phyloP scores from a whole-genome alignment of 2,113 vertebrate genomes.

The Salvelinus sp. region DNA sequence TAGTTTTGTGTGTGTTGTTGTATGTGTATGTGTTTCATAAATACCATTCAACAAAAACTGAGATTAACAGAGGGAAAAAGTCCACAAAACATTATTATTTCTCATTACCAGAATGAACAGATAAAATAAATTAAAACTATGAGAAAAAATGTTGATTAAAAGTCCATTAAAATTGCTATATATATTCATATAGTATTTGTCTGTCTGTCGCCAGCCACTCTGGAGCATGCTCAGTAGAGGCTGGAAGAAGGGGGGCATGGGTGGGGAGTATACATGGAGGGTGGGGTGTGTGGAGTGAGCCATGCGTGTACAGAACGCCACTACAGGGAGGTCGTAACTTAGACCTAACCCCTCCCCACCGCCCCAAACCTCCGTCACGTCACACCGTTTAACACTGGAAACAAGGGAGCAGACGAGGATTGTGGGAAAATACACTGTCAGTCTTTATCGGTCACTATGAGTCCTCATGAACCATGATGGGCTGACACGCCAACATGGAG shows the following conservation, averaged over 20 bases:
- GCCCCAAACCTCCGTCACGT: slow-evolving; percentile 57
- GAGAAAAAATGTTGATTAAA: slow-evolving; percentile 70
- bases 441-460: not conserved
- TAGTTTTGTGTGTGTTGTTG: slow-evolving; percentile 46
- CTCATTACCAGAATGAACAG: slow-evolving; percentile 97
- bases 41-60: slow-evolving; percentile 89
- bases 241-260: slow-evolving; percentile 29
- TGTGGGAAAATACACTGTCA: slow-evolving; percentile 50
- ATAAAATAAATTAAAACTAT: slow-evolving; percentile 97
- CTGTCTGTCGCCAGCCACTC: slow-evolving; percentile 77
- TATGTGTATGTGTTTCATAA: slow-evolving; percentile 72
- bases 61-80: slow-evolving; percentile 75
- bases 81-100: slow-evolving; percentile 82
- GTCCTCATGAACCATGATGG: slow-evolving; percentile 28
- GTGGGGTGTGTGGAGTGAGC: slow-evolving; percentile 1
- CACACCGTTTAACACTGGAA: slow-evolving; percentile 64
- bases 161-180: slow-evolving; percentile 87
- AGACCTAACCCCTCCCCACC: slow-evolving; percentile 18
- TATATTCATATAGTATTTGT: slow-evolving; percentile 83
- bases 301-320: slow-evolving; percentile 15
- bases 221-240: slow-evolving; percentile 73
- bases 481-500: slow-evolving; percentile 40
- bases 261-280: not conserved
- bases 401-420: slow-evolving; percentile 57
- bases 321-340: slow-evolving; percentile 13